Base-by-base conservation (phyloP, 2,888 invertebrate genomes). In the Scelioninae gen. 1 region DNA sequence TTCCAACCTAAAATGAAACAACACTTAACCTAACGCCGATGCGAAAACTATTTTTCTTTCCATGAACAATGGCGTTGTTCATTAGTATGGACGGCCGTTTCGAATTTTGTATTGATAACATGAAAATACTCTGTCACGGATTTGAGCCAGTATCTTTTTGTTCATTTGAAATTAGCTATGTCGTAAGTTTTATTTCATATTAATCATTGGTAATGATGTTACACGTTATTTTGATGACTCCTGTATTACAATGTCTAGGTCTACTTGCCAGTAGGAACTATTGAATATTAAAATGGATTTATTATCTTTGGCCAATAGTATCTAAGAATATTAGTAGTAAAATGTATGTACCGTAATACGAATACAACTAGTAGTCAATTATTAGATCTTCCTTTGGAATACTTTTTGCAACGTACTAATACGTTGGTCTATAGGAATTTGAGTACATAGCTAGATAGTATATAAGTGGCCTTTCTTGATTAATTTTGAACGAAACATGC, bases 81-180 rank as follows among this genome's bases (percentile, higher is more conserved):
- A 82, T 71, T 82, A 77, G 82, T 82, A 83, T 76, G 83, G 83
- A 79, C 83, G 79, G 83, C 75, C 78, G 71, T 79, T 45, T 83
- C 72, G 83, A 79, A 83, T 79, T 80, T 79, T 83, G 83, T 80
- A 83, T 77, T 53, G 82, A 62, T 77, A 72, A 82, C 82, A 82
- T 76, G 82, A 82, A 77, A 76, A 82, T 82, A 76, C 71, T 80
- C 79, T 80, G 83, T 83, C 83, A 79, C 83, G 80, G 83, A 83
- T 83, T 83, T 80, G 76, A 68, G 80, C 79, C 69, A 63, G 66
- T 72, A 51, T 72, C 34, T 75, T 34, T 34, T 34, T 68, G 38
- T 60, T 74, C 43, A 60, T 60, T 66, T 69, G 49, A 66, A 66
- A n/a, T 38, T 38, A 53, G n/a, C n/a, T n/a, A n/a, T 40, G 49